phyloP scores from a whole-genome alignment of 2,113 vertebrate species.

The Amphiprion percula region DNA sequence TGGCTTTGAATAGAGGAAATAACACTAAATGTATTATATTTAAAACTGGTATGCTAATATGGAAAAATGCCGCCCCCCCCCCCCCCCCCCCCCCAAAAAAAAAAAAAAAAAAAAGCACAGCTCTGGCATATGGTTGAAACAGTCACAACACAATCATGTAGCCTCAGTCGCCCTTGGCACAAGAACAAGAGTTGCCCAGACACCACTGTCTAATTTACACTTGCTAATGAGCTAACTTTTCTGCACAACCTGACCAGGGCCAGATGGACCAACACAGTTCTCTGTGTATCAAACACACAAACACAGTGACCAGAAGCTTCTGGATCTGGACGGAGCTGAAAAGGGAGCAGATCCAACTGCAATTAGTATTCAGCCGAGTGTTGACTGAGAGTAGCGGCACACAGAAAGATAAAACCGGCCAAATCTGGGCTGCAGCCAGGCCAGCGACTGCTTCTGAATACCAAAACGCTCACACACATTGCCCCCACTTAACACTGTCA shows the following conservation, averaged over 20 bases:
- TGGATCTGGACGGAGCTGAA: conserved; percentile 12
- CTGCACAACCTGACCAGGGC: conserved; percentile 20
- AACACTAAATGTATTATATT: neutral
- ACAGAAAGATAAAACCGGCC: conserved; percentile 30
- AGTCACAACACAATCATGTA: neutral
- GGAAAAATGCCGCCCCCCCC: neutral
- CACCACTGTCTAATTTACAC: conserved; percentile 46
- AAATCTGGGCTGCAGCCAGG: conserved; percentile 34
- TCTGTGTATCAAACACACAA: conserved; percentile 12
- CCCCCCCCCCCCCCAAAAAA: no score
- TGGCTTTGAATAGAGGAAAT: neutral
- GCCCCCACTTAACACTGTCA: conserved; percentile 28
- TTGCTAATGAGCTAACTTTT: conserved; percentile 44
- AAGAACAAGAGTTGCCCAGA: conserved; percentile 17
- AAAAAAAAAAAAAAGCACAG: neutral
- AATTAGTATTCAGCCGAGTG: conserved; percentile 28
- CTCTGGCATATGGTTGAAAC: neutral
- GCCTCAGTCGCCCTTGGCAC: conserved; percentile 6
- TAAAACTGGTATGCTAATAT: neutral
- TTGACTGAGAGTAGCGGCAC: conserved; percentile 8
- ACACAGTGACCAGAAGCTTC: conserved; percentile 6
- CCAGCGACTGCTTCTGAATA: conserved; percentile 35
- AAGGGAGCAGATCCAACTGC: conserved; percentile 5
- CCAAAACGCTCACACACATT: conserved; percentile 27
- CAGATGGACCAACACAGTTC: conserved; percentile 34